Evolutionary conservation across 2,888 invertebrate genomes (phyloP).

Genomic region (Pachliopta kotzebuea): DNA sequence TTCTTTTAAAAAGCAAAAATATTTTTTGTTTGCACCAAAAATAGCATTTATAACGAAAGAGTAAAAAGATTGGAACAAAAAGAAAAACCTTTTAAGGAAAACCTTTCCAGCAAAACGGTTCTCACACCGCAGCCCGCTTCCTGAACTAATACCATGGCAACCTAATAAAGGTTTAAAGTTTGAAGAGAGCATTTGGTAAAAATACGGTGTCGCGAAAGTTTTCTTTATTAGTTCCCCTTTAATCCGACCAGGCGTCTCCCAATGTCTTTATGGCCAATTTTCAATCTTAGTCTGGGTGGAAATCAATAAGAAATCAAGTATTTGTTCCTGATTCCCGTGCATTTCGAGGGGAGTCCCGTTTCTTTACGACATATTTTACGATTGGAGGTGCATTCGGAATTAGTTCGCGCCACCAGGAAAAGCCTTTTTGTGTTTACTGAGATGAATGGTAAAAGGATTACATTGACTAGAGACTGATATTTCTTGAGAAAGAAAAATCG

Average conservation of each 20-base stretch:
- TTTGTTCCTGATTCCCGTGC: slow-evolving; percentile 76
- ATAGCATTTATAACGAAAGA: slow-evolving; percentile 1
- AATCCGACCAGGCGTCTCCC: slow-evolving; percentile 77
- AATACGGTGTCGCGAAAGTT: slow-evolving; percentile 80
- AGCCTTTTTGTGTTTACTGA: slow-evolving; percentile 75
- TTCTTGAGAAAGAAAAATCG: slow-evolving; percentile 39
- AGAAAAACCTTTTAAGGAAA: background rate
- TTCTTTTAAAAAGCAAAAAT: background rate
- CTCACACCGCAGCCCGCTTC: slow-evolving; percentile 55
- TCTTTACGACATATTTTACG: slow-evolving; percentile 80
- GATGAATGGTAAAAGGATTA: slow-evolving; percentile 77
- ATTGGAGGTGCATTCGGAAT: slow-evolving; percentile 80
- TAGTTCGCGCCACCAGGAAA: slow-evolving; percentile 67
- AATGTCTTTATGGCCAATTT: slow-evolving; percentile 80
- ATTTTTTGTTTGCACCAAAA: background rate
- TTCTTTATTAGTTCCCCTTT: slow-evolving; percentile 79
- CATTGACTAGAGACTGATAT: slow-evolving; percentile 57
- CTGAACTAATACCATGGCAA: slow-evolving; percentile 62
- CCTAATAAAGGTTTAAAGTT: slow-evolving; percentile 73
- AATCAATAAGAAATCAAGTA: slow-evolving; percentile 80
- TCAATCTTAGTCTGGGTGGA: slow-evolving; percentile 77
- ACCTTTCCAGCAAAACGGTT: slow-evolving; percentile 30
- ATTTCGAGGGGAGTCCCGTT: slow-evolving; percentile 71
- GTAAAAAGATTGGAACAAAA: background rate
- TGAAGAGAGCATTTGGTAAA: slow-evolving; percentile 73